Evolutionary conservation across 2,113 vertebrate genomes (phyloP).

Genomic region (Oryzias woworae): DNA sequence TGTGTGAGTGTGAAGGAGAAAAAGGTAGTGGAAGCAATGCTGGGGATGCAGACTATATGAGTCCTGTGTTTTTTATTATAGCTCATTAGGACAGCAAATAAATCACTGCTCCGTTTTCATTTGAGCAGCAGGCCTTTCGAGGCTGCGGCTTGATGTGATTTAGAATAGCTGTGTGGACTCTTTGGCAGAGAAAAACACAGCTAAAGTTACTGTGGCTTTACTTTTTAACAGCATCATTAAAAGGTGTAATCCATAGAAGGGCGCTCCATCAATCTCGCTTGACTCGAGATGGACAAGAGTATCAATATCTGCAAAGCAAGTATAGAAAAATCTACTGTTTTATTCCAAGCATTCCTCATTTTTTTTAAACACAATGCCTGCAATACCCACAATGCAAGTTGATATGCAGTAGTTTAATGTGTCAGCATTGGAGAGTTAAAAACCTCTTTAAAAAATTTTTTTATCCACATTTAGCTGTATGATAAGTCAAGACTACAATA

Average conservation of each 20-base stretch:
- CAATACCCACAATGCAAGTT: slow-evolving; percentile 1
- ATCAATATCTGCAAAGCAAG: background rate
- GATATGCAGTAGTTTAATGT: background rate
- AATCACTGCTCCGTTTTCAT: slow-evolving; percentile 75
- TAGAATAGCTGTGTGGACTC: slow-evolving; percentile 30
- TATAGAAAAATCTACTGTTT: background rate
- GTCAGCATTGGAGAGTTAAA: background rate
- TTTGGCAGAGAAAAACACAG: slow-evolving; percentile 3
- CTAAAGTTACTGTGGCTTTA: slow-evolving; percentile 24
- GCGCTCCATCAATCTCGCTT: background rate
- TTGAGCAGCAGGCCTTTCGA: slow-evolving; percentile 57
- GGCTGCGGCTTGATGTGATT: slow-evolving; percentile 38
- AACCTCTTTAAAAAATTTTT: background rate
- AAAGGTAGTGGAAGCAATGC: slow-evolving; percentile 12
- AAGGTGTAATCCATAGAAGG: slow-evolving; percentile 10
- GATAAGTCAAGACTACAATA: no score
- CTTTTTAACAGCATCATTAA: slow-evolving; percentile 20
- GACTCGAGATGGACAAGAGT: background rate
- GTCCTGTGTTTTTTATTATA: slow-evolving; percentile 76
- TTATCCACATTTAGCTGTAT: no score
- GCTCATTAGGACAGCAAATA: slow-evolving; percentile 84
- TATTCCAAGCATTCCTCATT: background rate
- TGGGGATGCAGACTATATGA: slow-evolving; percentile 70
- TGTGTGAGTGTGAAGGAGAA: slow-evolving; percentile 11
- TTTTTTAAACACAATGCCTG: background rate